Conservation (phyloP, 2,888 invertebrate genomes). For the Zootermopsis nevadensis region DNA sequence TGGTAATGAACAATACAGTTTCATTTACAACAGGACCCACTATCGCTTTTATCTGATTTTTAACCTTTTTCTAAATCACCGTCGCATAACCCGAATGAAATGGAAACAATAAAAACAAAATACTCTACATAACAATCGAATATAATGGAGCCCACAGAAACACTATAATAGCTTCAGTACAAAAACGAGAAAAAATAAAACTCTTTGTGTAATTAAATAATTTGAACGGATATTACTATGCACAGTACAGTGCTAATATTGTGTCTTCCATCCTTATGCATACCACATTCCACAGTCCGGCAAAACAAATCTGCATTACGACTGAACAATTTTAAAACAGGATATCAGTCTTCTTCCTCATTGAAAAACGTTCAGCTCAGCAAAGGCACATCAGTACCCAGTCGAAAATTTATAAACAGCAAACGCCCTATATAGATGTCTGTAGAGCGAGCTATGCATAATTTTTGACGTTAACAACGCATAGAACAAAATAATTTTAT, state of each 20-base stretch:
- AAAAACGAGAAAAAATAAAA: slow-evolving; percentile 5
- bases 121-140: slow-evolving; percentile 1
- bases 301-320: too few relatives aligned
- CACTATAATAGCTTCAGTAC: background rate
- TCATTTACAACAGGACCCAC: background rate
- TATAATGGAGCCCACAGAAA: slow-evolving; percentile 7
- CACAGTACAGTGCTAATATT: background rate
- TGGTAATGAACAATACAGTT: background rate
- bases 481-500: too few relatives aligned
- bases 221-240: slow-evolving; percentile 29
- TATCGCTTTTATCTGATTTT: background rate
- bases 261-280: background rate
- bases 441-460: too few relatives aligned
- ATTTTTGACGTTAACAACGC: too few relatives aligned
- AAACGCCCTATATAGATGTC: too few relatives aligned
- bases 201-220: slow-evolving; percentile 25
- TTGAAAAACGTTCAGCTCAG: too few relatives aligned
- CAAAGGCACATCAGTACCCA: too few relatives aligned
- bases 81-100: slow-evolving; percentile 3
- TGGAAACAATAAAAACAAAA: slow-evolving; percentile 26
- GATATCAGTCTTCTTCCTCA: too few relatives aligned
- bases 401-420: too few relatives aligned
- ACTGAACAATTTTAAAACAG: too few relatives aligned
- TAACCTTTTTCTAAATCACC: slow-evolving; percentile 3
- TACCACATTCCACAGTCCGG: background rate